phyloP scores from a whole-genome alignment of 2,888 invertebrate species.

The Folsomia candida region DNA sequence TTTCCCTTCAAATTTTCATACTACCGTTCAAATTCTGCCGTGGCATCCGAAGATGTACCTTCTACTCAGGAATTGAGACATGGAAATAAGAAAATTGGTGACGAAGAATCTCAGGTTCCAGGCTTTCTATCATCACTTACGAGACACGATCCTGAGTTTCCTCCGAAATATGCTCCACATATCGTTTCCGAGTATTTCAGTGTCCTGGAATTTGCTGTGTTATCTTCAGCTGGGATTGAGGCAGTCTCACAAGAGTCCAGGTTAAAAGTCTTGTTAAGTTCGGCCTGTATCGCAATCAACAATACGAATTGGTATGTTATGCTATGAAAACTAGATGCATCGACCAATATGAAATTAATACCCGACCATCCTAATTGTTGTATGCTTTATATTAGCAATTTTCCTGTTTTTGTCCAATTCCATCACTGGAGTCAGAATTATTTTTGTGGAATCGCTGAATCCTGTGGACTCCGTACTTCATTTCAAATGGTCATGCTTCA shows the following conservation, averaged over 20 bases:
- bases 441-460: constrained; percentile 72
- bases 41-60: neutral
- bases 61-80: neutral
- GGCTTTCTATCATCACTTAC: neutral
- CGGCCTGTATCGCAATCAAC: constrained; percentile 74
- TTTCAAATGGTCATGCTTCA: constrained; percentile 87
- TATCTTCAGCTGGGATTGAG: constrained; percentile 64
- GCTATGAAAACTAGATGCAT: constrained; percentile 1
- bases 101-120: neutral
- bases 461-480: constrained; percentile 72
- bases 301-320: constrained; percentile 69
- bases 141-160: constrained; percentile 37
- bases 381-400: constrained; percentile 57
- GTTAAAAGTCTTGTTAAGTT: constrained; percentile 76
- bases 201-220: constrained; percentile 74
- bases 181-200: constrained; percentile 62
- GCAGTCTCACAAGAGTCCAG: constrained; percentile 64
- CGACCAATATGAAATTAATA: neutral
- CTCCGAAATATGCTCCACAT: constrained; percentile 39
- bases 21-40: neutral
- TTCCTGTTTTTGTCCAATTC: constrained; percentile 85
- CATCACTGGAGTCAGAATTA: constrained; percentile 76
- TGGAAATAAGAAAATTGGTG: neutral
- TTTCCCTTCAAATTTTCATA: constrained; percentile 48
- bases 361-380: constrained; percentile 13